These are phyloP conservation scores for Glaucidium brasilianum DNA, from an alignment of 2,113 vertebrate genomes.

Conservation along the genomic window DNA sequence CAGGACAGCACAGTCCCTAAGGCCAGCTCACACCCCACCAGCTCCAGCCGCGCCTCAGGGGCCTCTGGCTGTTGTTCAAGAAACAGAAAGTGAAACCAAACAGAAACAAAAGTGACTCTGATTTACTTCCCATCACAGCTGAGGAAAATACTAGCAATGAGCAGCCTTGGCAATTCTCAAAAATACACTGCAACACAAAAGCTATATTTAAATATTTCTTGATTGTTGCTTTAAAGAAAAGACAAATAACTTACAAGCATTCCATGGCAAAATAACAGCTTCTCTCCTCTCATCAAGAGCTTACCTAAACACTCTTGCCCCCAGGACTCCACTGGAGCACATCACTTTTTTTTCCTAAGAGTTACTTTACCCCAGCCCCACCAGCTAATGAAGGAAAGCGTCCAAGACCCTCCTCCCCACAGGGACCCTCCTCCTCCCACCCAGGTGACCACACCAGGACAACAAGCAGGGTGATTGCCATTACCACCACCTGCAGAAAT, in stretches of 20 bases:
- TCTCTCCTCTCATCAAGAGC: rapidly evolving
- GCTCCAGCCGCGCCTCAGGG: rapidly evolving
- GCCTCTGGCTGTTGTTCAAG: rapidly evolving
- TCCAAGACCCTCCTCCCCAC: too few relatives aligned
- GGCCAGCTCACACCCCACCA: not conserved
- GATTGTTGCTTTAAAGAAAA: rapidly evolving
- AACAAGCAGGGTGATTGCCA: rapidly evolving
- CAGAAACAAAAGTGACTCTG: rapidly evolving
- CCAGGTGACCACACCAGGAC: not conserved
- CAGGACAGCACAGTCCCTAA: rapidly evolving
- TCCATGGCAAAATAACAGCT: rapidly evolving
- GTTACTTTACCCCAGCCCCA: rapidly evolving
- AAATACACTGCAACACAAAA: not conserved
- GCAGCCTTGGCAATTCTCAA: rapidly evolving
- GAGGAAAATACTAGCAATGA: rapidly evolving
- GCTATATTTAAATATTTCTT: rapidly evolving
- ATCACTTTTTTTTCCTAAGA: rapidly evolving
- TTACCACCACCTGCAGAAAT: not conserved
- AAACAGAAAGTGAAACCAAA: not conserved
- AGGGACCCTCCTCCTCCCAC: not conserved
- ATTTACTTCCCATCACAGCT: rapidly evolving
- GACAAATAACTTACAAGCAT: rapidly evolving
- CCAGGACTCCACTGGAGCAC: rapidly evolving
- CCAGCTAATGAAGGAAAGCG: rapidly evolving
- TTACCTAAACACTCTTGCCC: rapidly evolving